These are phyloP conservation scores for Andrena marginata DNA, from an alignment of 2,888 invertebrate species.

Conservation along the genomic window DNA sequence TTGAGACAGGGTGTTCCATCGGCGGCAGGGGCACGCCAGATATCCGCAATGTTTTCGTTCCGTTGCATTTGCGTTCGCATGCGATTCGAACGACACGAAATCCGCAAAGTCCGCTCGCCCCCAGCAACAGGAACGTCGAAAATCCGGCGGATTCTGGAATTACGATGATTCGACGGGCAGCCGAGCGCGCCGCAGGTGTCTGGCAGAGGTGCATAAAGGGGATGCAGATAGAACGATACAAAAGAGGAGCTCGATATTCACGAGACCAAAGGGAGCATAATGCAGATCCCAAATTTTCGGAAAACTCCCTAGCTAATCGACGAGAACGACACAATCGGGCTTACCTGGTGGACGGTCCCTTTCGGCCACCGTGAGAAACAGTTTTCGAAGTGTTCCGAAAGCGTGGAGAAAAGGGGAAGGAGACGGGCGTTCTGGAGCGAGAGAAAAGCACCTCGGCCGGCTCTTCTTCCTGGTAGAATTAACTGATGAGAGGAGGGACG, in stretches of 20 bases:
- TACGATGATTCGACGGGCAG: conserved; percentile 61
- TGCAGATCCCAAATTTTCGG: conserved; percentile 71
- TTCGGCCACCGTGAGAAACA: conserved; percentile 82
- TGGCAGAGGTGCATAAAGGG: conserved; percentile 62
- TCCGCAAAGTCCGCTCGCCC: conserved; percentile 16
- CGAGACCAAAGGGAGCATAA: conserved; percentile 63
- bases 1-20: conserved; percentile 15
- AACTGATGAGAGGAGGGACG: conserved; percentile 34
- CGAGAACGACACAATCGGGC: conserved; percentile 74
- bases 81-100: conserved; percentile 25
- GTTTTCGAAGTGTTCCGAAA: conserved; percentile 64
- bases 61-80: conserved; percentile 44
- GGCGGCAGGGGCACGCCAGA: not conserved
- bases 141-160: conserved; percentile 62
- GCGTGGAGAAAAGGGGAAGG: conserved; percentile 27
- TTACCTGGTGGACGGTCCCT: conserved; percentile 77
- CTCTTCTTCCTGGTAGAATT: conserved; percentile 41
- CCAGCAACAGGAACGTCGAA: conserved; percentile 38
- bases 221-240: conserved; percentile 77
- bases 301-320: conserved; percentile 73
- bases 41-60: conserved; percentile 4
- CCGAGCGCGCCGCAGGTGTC: conserved; percentile 73
- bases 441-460: conserved; percentile 49
- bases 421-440: conserved; percentile 15
- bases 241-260: conserved; percentile 59